Evolutionary conservation across 2,888 invertebrate species (phyloP), one percentile per base, ranked within the genome.

Genomic region (Anorthoa munda): DNA sequence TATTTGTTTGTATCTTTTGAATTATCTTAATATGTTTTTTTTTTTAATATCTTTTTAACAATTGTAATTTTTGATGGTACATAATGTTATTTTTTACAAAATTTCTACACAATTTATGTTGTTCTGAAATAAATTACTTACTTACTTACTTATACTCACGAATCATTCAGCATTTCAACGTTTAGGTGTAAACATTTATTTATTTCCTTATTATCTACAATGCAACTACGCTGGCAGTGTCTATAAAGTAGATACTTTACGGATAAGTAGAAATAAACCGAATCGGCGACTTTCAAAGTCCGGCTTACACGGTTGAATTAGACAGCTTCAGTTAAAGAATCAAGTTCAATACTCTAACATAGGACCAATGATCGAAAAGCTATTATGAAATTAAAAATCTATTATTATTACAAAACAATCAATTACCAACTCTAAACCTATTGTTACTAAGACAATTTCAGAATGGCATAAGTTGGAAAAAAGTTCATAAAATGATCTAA

Each of bases 351-450:
- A 46, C n/a, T 48, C 31, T n/a, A 50, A 78, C 72, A 65, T 51
- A 65, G 45, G 31, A 31, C 50, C 59, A 60, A 55, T 59, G 53
- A 77, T 60, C 58, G 56, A 75, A 66, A 55, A 45, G 56, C 71
- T 46, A 78, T 72, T 77, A 61, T 63, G 51, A 73, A 79, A 72
- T 65, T 55, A 55, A 79, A 79, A 77, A 56, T 21, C 4, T 17
- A 61, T n/a, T 17, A 23, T n/a, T n/a, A 21, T n/a, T 39, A 3
- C 7, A 15, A 48, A 21, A 26, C 50, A 61, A 13, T 13, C 56
- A 48, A 79, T 13, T 17, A 4, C 17, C 61, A 58, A 63, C 56
- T 66, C 26, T 66, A 79, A 26, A 0, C 0, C 1, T 4, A 0
- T 2, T 0, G 0, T 0, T 0, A n/a, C 18, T n/a, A 56, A 63